Percentiles rank a stretch among this genome's conserved stretches.
phyloP scores from a whole-genome alignment of 1,140 invertebrate species.

The Glossosoma conforme region DNA sequence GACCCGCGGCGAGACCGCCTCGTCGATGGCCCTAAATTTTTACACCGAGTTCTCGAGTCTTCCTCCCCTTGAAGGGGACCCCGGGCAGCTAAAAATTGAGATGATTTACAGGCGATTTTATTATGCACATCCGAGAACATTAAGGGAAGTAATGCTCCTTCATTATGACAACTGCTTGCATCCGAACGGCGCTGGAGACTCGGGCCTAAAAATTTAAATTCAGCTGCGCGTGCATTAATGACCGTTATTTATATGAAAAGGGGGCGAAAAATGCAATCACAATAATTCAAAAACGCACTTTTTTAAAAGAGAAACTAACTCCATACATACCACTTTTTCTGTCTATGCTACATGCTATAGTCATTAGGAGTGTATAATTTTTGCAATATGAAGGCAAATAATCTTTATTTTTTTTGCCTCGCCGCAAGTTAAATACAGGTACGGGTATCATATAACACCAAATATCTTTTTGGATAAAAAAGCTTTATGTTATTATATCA shows the following conservation, averaged over 20 bases:
- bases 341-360: too few relatives aligned
- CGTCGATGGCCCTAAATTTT: slow-evolving; percentile 23
- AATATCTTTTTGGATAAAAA: too few relatives aligned
- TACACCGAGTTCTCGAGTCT: slow-evolving; percentile 5
- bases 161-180: slow-evolving; percentile 24
- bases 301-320: too few relatives aligned
- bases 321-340: too few relatives aligned
- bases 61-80: slow-evolving; percentile 2
- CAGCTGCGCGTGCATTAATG: slow-evolving; percentile 12
- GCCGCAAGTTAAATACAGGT: too few relatives aligned
- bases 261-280: background rate
- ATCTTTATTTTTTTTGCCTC: too few relatives aligned
- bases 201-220: slow-evolving; percentile 10
- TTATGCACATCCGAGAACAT: slow-evolving; percentile 22
- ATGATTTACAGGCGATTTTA: slow-evolving; percentile 23
- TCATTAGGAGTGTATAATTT: too few relatives aligned
- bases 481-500: too few relatives aligned
- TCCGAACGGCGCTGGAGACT: background rate
- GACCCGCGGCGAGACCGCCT: slow-evolving; percentile 8
- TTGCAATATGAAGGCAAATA: too few relatives aligned
- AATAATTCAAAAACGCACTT: slow-evolving; percentile 9
- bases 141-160: slow-evolving; percentile 23
- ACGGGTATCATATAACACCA: too few relatives aligned
- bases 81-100: slow-evolving; percentile 7
- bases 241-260: slow-evolving; percentile 14